These are phyloP conservation scores for Lutjanus erythropterus DNA, from an alignment of 2,113 vertebrate genomes.

Conservation along the genomic window DNA sequence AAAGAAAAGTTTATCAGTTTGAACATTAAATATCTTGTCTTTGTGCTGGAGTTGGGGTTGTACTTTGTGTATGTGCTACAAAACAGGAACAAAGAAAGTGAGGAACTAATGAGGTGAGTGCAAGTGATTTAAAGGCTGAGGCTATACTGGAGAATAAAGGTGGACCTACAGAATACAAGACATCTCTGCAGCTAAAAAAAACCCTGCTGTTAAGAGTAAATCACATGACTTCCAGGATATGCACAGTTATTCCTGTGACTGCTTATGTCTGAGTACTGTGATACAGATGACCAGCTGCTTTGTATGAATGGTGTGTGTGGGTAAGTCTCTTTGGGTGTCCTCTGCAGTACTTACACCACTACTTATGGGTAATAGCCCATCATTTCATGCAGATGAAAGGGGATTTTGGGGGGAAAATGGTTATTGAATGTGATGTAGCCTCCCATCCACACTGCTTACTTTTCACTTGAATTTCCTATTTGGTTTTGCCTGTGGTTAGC, in stretches of 20 bases:
- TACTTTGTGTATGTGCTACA: no score
- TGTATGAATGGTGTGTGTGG: background rate
- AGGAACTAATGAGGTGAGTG: background rate
- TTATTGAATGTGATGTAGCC: slow-evolving; percentile 62
- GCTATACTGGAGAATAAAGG: background rate
- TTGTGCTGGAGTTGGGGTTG: no score
- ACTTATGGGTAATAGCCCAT: slow-evolving; percentile 49
- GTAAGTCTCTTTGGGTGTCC: background rate
- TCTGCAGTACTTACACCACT: background rate
- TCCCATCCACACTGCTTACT: slow-evolving; percentile 41
- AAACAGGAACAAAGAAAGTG: no score
- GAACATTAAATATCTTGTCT: no score
- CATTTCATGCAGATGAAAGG: slow-evolving; percentile 60
- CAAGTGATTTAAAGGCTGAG: background rate
- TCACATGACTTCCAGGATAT: background rate
- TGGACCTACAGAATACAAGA: background rate
- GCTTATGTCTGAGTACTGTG: slow-evolving; percentile 6
- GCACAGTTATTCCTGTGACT: background rate
- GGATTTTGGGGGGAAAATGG: slow-evolving; percentile 37
- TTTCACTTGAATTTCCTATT: slow-evolving; percentile 58
- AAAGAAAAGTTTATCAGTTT: no score
- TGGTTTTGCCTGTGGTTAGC: slow-evolving; percentile 49
- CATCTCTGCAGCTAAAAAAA: background rate
- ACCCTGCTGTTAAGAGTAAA: background rate
- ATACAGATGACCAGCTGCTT: background rate